A percentile compares a stretch with the other conserved stretches of the same genome.
phyloP scores from a whole-genome alignment of 2,888 invertebrate species.

The Drosophila rubida region DNA sequence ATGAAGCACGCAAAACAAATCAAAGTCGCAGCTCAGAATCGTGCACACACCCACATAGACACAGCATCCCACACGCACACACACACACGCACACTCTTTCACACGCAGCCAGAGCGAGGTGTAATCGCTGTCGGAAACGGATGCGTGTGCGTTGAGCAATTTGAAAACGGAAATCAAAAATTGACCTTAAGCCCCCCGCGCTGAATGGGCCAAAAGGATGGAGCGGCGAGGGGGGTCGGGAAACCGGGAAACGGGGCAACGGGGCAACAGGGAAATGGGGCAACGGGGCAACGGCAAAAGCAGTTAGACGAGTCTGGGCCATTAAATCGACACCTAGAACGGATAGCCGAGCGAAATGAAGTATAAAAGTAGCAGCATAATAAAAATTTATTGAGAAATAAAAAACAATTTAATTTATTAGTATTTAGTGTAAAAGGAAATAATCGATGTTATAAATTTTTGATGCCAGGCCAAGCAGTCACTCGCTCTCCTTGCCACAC shows the following conservation, averaged over 20 bases:
- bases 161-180: conserved; percentile 79
- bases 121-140: conserved; percentile 68
- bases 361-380: conserved; percentile 81
- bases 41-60: conserved; percentile 32
- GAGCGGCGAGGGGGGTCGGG: neutral
- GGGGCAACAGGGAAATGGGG: neutral
- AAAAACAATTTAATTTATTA: conserved; percentile 84
- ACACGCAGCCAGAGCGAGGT: conserved; percentile 41
- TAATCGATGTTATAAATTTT: conserved; percentile 82
- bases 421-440: conserved; percentile 82
- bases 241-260: neutral
- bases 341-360: conserved; percentile 61
- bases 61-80: conserved; percentile 17
- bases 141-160: conserved; percentile 78
- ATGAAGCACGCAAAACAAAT: conserved; percentile 80
- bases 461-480: conserved; percentile 55
- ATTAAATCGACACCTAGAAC: conserved; percentile 78
- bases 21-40: conserved; percentile 59
- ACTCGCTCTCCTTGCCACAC: conserved; percentile 9
- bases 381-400: conserved; percentile 84
- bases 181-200: conserved; percentile 69
- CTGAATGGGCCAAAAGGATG: conserved; percentile 31
- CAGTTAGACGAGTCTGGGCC: conserved; percentile 51
- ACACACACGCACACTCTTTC: conserved; percentile 20
- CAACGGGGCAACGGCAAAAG: conserved; percentile 1